These are phyloP conservation scores for Amblyornis subalaris DNA, from an alignment of 2,113 vertebrate genomes.

Conservation along the genomic window DNA sequence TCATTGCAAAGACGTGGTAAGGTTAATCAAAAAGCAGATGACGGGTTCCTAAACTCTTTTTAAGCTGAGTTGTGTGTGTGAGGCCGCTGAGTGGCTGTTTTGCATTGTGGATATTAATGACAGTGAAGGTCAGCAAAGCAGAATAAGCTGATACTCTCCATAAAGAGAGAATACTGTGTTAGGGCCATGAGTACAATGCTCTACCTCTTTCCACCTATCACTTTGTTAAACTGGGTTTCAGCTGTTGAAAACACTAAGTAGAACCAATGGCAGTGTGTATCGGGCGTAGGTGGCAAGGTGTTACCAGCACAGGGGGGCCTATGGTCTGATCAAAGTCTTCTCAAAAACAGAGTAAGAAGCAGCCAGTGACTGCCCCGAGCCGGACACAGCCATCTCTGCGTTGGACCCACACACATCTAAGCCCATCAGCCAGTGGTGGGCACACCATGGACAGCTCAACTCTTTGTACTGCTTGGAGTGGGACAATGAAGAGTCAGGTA, in stretches of 20 bases:
- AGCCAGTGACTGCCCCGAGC: neutral
- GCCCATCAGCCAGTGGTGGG: accelerated
- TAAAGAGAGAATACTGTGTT: neutral
- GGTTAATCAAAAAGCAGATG: constrained; percentile 35
- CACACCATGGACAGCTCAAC: accelerated
- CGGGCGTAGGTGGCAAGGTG: neutral
- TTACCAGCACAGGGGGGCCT: accelerated
- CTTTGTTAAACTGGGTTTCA: neutral
- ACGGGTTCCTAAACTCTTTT: neutral
- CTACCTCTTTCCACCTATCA: neutral
- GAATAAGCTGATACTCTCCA: neutral
- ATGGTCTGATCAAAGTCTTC: neutral
- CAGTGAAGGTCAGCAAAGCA: neutral
- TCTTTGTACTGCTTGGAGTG: accelerated
- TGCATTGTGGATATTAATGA: neutral
- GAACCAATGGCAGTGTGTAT: neutral
- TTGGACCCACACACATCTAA: accelerated
- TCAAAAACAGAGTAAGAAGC: neutral
- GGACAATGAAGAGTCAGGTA: accelerated
- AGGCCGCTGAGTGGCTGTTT: neutral
- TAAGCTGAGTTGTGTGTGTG: neutral
- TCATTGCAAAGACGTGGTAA: neutral
- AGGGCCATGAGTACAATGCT: neutral
- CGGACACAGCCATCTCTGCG: accelerated
- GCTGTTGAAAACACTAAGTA: neutral